Percentiles rank a stretch among this genome's conserved stretches.
These are phyloP conservation scores for Rhamnusium bicolor DNA, from an alignment of 2,888 invertebrate species.

Conservation along the genomic window DNA sequence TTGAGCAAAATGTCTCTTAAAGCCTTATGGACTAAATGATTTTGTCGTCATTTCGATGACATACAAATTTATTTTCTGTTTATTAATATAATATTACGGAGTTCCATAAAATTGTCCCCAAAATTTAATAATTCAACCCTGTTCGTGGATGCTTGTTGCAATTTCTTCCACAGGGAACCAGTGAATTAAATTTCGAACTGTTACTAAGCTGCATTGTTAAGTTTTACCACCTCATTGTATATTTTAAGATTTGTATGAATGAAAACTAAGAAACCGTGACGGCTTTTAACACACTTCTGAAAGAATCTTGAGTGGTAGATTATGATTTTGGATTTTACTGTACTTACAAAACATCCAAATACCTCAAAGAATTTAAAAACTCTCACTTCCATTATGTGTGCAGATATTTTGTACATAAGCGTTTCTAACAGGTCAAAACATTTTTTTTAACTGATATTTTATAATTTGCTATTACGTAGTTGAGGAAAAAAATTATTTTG, in stretches of 20 bases:
- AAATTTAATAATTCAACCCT: not conserved
- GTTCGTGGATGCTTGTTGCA: not conserved
- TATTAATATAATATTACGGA: too few relatives aligned
- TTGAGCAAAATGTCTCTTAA: too few relatives aligned
- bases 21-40: too few relatives aligned
- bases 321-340: constrained; percentile 29
- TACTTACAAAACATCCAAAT: not conserved
- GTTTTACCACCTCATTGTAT: constrained; percentile 22
- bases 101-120: not conserved
- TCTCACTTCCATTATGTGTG: not conserved
- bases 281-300: constrained; percentile 45
- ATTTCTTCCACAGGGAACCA: not conserved
- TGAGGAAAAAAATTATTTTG: too few relatives aligned
- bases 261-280: constrained; percentile 45
- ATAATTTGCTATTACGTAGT: too few relatives aligned
- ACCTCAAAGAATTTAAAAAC: not conserved
- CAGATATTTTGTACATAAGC: too few relatives aligned
- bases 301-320: constrained; percentile 45
- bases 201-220: constrained; percentile 20
- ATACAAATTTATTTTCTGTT: too few relatives aligned
- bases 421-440: too few relatives aligned
- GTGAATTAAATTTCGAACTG: constrained; percentile 19
- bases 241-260: constrained; percentile 37
- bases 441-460: too few relatives aligned
- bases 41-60: too few relatives aligned